Conservation (phyloP, 2,113 vertebrate genomes). For the Xiphophorus maculatus region DNA sequence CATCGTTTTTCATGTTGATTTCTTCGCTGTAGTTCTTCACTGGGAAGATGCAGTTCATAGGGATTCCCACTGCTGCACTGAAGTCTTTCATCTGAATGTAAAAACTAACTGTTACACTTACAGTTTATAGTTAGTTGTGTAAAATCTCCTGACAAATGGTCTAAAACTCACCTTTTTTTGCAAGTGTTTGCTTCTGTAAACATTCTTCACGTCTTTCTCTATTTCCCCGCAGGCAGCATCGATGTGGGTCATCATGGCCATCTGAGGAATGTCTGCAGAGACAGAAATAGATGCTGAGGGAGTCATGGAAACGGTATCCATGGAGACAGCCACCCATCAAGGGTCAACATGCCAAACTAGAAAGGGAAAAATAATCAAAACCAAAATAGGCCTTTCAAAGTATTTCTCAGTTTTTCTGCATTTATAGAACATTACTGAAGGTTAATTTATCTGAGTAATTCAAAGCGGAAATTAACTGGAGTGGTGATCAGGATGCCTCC, state of each 20-base stretch:
- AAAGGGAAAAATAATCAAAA: too few species aligned
- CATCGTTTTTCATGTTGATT: background rate
- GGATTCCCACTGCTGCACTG: conserved; percentile 1
- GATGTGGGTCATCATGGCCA: conserved; percentile 10
- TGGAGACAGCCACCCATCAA: too few species aligned
- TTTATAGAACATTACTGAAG: too few species aligned
- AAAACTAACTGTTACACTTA: background rate
- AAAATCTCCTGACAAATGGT: background rate
- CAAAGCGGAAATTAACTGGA: too few species aligned
- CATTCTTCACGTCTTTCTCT: background rate
- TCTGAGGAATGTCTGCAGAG: conserved; percentile 15
- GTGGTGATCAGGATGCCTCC: too few species aligned
- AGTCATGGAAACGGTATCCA: too few species aligned
- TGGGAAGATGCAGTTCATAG: conserved; percentile 8
- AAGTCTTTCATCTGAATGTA: background rate
- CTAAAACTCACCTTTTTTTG: conserved; percentile 11
- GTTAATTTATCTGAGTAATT: too few species aligned
- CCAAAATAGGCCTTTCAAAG: too few species aligned
- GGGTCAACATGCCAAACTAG: too few species aligned
- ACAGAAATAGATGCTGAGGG: background rate
- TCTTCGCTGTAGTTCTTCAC: conserved; percentile 19
- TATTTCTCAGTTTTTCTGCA: too few species aligned
- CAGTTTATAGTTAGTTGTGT: background rate
- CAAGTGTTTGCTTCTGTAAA: conserved; percentile 4
- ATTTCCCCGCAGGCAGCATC: conserved; percentile 12